These are phyloP conservation scores for Kryptolebias ocellatus DNA, from an alignment of 2,797 vertebrate species.

Conservation along the genomic window DNA sequence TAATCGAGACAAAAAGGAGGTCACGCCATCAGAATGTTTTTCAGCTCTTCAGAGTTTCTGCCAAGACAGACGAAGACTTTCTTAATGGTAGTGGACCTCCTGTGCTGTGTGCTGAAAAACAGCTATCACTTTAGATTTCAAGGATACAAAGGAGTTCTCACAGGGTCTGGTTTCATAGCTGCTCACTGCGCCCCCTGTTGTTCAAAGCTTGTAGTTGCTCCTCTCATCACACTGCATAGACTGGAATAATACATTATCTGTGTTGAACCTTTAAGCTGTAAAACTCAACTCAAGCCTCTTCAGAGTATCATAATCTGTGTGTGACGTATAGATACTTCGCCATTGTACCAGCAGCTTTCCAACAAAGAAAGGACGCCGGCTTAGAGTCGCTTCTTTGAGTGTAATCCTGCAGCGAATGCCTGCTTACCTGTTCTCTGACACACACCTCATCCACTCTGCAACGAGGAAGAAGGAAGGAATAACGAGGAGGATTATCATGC, in stretches of 20 bases:
- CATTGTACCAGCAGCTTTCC: constrained; percentile 46
- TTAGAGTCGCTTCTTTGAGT: constrained; percentile 57
- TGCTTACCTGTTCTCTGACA: constrained; percentile 69
- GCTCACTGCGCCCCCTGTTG: constrained; percentile 62
- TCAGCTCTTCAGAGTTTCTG: neutral
- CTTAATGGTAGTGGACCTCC: constrained; percentile 13
- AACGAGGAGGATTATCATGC: constrained; percentile 65
- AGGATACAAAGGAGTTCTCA: constrained; percentile 18
- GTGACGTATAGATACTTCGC: constrained; percentile 3
- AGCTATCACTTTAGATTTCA: constrained; percentile 58
- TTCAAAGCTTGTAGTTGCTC: constrained; percentile 7
- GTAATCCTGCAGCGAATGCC: constrained; percentile 64
- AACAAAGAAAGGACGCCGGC: constrained; percentile 54
- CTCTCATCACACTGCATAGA: neutral
- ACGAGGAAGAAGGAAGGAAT: constrained; percentile 46
- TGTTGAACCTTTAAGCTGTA: neutral
- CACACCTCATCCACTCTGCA: constrained; percentile 53
- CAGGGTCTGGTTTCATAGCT: constrained; percentile 9
- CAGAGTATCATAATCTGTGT: constrained; percentile 3
- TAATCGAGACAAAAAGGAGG: constrained; percentile 5
- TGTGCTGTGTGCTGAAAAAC: constrained; percentile 39
- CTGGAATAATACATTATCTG: neutral
- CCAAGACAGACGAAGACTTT: constrained; percentile 23
- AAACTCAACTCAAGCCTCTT: neutral
- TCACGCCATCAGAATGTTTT: neutral